Evolutionary conservation across 2,113 vertebrate species (phyloP), one percentile per base, ranked within the genome.

Genomic region (Grammomys dolichurus): DNA sequence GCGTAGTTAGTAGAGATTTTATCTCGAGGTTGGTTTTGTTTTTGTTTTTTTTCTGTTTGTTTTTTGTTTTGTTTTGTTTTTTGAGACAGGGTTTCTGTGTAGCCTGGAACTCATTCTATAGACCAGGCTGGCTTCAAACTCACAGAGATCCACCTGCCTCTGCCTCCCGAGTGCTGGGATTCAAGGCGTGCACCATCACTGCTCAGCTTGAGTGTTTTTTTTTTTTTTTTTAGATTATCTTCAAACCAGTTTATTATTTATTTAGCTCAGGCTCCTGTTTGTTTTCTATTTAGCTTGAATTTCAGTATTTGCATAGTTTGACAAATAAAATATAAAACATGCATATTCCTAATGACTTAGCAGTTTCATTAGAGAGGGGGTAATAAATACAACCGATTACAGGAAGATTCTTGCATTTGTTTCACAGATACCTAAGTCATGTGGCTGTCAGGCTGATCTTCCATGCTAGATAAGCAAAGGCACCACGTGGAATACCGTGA

Each of bases 271-370:
- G 48, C 40, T 89, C 58, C 24, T 82, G 33, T 88, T 93, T 95
- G 33, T 95, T 94, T 97, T 90, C 82, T 84, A 31, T 33, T 92
- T 40, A 87, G 65, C 17, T 77, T 95, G n/a, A 93, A 73, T 90
- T 13, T 87, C 28, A 84, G 31, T 80, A 96, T 95, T 95, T 93
- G 4, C 1, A 48, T 7, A 63, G 10, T 84, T 85, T 88, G 77
- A 12, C 87, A 84, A 91, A 77, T 87, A 54, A 17, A 77, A 73
- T 90, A 93, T 90, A 24, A 48, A 78, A 9, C 6, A 67, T 63
- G 0, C 86, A 76, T 89, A 92, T 90, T 95, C 31, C 36, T 80
- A 33, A 75, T 96, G 16, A 85, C 88, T 80, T 78, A 69, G 20
- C 48, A 73, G 26, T 51, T 19, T 19, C 19, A 54, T 92, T 90